Base-by-base conservation (phyloP, 2,113 vertebrate species). In the Arizona elegans region DNA sequence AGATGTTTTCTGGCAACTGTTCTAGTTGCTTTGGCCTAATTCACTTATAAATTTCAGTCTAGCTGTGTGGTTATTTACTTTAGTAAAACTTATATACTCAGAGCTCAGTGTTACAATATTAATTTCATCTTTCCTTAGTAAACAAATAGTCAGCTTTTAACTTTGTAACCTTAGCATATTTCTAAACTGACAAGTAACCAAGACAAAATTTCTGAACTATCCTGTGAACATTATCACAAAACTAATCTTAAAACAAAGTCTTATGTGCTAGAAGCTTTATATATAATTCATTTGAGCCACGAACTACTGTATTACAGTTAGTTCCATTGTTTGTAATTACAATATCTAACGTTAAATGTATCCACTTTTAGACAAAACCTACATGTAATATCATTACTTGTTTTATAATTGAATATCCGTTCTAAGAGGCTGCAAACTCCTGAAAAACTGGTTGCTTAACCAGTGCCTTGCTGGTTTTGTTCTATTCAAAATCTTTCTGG, bases 1-100 rank as follows among this genome's bases (percentile, higher is more conserved):
- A 86, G 50, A 21, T 47, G 52, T 3, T 93, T 95, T 81, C 21
- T 92, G 93, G 91, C 88, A 94, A 55, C 58, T 26, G 58, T 92
- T 87, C 75, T 94, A 90, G 90, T 94, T 94, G 91, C 87, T 90
- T 92, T 94, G 91, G 91, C 58, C 59, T 94, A 86, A 90, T 33
- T 21, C 26, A 87, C 52, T 29, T 92, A 90, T 94, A 92, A 87
- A 94, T 90, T 87, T 90, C 81, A 92, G 9, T 58, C 52, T 56
- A 70, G 91, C 58, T 70, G 88, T 90, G 50, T 87, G 86, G 88
- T 38, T 87, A 75, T 94, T 94, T 92, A 87, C 29, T 92, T 94
- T 87, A 75, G 26, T 70, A 56, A 85, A 94, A 26, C 81, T 75
- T 90, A 92, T 70, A n/a, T 92, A 92, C 81, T 70, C 50, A 56